Base-by-base conservation (phyloP, 1,140 invertebrate genomes). In the Chrysomallon squamiferum region DNA sequence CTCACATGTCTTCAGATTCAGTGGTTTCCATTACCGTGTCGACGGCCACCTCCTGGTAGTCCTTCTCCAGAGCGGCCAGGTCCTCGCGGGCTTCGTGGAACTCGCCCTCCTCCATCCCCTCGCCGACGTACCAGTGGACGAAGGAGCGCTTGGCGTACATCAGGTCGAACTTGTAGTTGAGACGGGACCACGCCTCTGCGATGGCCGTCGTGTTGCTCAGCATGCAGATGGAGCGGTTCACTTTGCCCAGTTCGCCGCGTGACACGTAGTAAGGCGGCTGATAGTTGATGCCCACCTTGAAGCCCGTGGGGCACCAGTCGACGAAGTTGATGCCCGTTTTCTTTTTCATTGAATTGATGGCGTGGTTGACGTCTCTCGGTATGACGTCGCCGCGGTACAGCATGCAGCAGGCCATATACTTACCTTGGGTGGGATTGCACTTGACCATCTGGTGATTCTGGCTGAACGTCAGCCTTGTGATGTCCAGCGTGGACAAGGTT, bases 81-180 rank as follows among this genome's bases (percentile, higher is more conserved):
- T 94, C 93, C 85, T 95, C 93, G 74, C 93, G 89, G 47, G 93
- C 93, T 84, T 95, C 93, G 2, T 89, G 91, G 87, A 95, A 95
- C 85, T 87, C 79, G 9, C 82, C 82, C 72, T 87, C 86, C 73
- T 87, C 87, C 85, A 85, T 86, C 68, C 92, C 91, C 81, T 93
- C 92, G 9, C 90, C 90, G 2, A 90, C 90, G 78, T 92, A 92
- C 87, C 74, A 93, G 77, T 92, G 91, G 43, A 93, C 65, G 32
- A 75, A 74, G 20, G 71, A 68, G 22, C 77, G 54, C 80, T 93
- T 93, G 60, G 35, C 5, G 6, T 15, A 38, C 35, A 38, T 38
- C 6, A 93, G 83, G 78, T 93, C 92, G 81, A 93, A 93, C 84
- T 93, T 94, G 75, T 92, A 90, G 80, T 89, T 87, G 1, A 89